These are phyloP conservation scores for Brachypodius melanocephalos DNA, from an alignment of 2,113 vertebrate genomes.

Conservation along the genomic window DNA sequence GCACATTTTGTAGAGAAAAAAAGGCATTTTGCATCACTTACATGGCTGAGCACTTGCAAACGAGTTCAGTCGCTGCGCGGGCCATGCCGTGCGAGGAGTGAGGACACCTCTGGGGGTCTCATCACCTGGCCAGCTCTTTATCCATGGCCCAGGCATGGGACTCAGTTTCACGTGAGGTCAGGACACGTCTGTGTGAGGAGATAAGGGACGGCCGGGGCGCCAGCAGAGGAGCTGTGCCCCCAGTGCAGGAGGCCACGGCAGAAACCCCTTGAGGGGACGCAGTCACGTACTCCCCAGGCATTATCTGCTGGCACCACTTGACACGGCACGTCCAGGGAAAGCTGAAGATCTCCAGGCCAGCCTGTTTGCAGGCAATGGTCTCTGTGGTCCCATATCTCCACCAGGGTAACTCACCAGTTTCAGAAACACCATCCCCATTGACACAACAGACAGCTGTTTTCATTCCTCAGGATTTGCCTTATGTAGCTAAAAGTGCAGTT, in stretches of 20 bases:
- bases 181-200: neutral
- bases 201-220: neutral
- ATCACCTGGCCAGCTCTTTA: slow-evolving; percentile 29
- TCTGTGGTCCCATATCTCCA: neutral
- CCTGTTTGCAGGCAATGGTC: neutral
- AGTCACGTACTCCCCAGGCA: neutral
- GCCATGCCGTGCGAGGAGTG: fast-evolving
- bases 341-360: neutral
- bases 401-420: neutral
- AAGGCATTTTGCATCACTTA: neutral
- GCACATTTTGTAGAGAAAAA: neutral
- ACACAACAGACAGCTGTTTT: neutral
- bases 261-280: neutral
- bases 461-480: neutral
- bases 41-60: neutral
- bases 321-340: neutral
- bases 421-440: neutral
- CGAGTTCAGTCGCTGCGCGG: fast-evolving
- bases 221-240: neutral
- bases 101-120: neutral
- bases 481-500: neutral
- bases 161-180: neutral
- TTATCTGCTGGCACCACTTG: slow-evolving; percentile 21
- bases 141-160: neutral
- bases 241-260: neutral